phyloP scores from a whole-genome alignment of 2,888 invertebrate genomes.

The Dermolepida albohirtum region DNA sequence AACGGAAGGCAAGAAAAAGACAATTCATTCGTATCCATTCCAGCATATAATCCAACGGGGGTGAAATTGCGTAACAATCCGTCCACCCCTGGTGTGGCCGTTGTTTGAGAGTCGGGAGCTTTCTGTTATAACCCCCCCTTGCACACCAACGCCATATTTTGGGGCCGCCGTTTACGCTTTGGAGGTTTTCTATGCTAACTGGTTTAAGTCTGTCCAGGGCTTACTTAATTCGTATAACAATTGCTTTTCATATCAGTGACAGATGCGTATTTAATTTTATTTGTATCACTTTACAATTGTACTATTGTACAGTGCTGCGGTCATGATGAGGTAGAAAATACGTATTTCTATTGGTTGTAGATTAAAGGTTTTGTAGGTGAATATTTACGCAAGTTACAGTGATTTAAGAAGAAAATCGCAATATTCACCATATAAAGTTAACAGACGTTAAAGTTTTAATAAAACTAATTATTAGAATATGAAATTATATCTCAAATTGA shows the following conservation, averaged over 20 bases:
- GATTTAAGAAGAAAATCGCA: neutral
- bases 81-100: constrained; percentile 47
- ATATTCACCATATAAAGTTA: too few relatives aligned
- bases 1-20: constrained; percentile 38
- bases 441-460: too few relatives aligned
- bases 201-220: constrained; percentile 63
- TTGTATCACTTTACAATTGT: constrained; percentile 50
- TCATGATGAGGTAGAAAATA: constrained; percentile 43
- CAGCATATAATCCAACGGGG: constrained; percentile 47
- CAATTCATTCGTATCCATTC: constrained; percentile 42
- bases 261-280: constrained; percentile 61
- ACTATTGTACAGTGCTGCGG: constrained; percentile 47
- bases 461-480: too few relatives aligned
- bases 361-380: neutral
- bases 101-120: constrained; percentile 28
- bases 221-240: constrained; percentile 62
- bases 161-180: constrained; percentile 61
- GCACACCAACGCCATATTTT: constrained; percentile 40
- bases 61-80: constrained; percentile 61
- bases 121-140: constrained; percentile 41
- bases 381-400: too few relatives aligned
- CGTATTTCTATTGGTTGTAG: neutral
- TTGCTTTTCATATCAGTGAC: constrained; percentile 63
- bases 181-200: constrained; percentile 64
- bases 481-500: too few relatives aligned